Evolutionary conservation across 2,113 vertebrate species (phyloP), one percentile per base, ranked within the genome.

Genomic region (Percopsis transmontana): DNA sequence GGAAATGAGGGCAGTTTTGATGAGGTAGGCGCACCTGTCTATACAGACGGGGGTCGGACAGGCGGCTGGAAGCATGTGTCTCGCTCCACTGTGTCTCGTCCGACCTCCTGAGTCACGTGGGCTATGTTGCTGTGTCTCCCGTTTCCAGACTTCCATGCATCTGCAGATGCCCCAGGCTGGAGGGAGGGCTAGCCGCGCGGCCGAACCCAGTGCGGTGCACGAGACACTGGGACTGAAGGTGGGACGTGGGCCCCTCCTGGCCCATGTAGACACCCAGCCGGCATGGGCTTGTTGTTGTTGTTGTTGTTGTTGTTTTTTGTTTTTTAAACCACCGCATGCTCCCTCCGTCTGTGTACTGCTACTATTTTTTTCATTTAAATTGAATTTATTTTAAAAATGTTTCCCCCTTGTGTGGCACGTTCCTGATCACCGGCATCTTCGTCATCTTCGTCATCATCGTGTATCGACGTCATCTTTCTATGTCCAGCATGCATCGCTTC

Each of bases 191-290:
- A 95, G 91, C 93, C 94, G 96, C 82, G 94, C 95, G 61, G 84
- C 94, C 47, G 95, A 97, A 70, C 54, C 90, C 85, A 92, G 90
- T 80, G 88, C 88, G 72, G 94, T 88, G 88, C 92, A 94, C 72
- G 94, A 95, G 82, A 93, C 95, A 85, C 90, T 94, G 72, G 94
- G 94, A 82, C 91, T 93, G 77, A 94, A 98, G 97, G 97, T 99
- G 95, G 92, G 94, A 85, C 88, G 88, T 79, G 70, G 85, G 85
- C 90, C 56, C 65, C 68, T 71, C 70, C 77, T 76, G 77, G 73
- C 72, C 78, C 50, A 33, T 33, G 24, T 58, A 70, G 72, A 79
- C 82, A 71, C 69, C 60, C 52, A 58, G 33, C 54, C 57, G 60
- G 58, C 72, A 27, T 40, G 65, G 81, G 82, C 72, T 80, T 9